Evolutionary conservation across 1,140 invertebrate genomes (phyloP).

Genomic region (Xylocopa sonorina): DNA sequence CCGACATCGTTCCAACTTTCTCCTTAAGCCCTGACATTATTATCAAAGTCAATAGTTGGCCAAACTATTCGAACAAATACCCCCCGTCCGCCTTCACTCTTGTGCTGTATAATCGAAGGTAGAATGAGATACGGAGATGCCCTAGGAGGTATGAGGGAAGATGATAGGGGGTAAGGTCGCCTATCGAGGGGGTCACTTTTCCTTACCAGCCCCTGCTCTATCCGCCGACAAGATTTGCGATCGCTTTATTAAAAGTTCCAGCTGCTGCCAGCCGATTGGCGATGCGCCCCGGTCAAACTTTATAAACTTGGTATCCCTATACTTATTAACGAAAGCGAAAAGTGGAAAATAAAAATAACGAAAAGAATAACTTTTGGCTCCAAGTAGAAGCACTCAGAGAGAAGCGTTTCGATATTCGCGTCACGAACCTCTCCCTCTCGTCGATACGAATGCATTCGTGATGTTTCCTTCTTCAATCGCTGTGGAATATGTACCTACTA

Average conservation of each 20-base stretch:
- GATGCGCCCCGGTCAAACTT: slow-evolving; percentile 52
- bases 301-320: slow-evolving; percentile 47
- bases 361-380: not conserved
- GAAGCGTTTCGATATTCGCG: not conserved
- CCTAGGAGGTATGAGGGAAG: not conserved
- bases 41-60: slow-evolving; percentile 50
- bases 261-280: slow-evolving; percentile 49
- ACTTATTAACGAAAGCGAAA: slow-evolving; percentile 1
- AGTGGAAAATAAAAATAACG: not conserved
- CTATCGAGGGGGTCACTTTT: slow-evolving; percentile 28
- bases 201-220: not conserved
- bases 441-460: not conserved
- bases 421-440: not conserved
- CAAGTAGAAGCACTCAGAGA: not conserved
- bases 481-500: not conserved
- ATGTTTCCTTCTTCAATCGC: not conserved
- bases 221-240: slow-evolving; percentile 52
- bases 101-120: slow-evolving; percentile 24
- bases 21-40: slow-evolving; percentile 39
- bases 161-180: not conserved
- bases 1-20: slow-evolving; percentile 33
- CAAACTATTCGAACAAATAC: slow-evolving; percentile 41
- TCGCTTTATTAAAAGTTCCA: slow-evolving; percentile 70
- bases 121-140: not conserved
- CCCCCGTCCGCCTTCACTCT: no score